phyloP scores from a whole-genome alignment of 2,888 invertebrate genomes.

The Helobdella robusta region DNA sequence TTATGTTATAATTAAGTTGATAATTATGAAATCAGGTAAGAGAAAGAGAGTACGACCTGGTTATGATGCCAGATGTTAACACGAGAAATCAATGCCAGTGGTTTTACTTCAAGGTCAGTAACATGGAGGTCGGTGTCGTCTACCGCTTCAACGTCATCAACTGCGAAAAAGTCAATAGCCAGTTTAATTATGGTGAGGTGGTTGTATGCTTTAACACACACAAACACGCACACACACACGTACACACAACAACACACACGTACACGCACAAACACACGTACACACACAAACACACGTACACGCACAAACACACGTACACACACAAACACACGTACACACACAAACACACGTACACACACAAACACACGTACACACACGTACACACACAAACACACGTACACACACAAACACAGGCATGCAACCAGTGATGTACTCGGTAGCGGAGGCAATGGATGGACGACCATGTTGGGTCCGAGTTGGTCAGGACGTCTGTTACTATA shows the following conservation, averaged over 20 bases:
- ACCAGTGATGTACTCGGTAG: constrained; percentile 74
- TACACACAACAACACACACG: no score
- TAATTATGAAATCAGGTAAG: constrained; percentile 59
- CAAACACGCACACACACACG: no score
- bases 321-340: no score
- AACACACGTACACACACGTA: no score
- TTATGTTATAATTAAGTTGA: no score
- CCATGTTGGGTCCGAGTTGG: constrained; percentile 64
- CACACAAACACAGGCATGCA: constrained; percentile 74
- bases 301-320: no score
- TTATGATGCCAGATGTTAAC: constrained; percentile 73
- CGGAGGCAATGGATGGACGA: constrained; percentile 56
- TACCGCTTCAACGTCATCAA: constrained; percentile 79
- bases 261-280: no score
- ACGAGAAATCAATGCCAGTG: constrained; percentile 68
- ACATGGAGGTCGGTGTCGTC: constrained; percentile 61
- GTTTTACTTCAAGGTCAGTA: constrained; percentile 73
- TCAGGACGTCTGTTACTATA: constrained; percentile 70
- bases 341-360: no score
- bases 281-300: no score
- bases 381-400: no score
- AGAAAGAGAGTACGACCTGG: constrained; percentile 68
- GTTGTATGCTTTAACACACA: no score
- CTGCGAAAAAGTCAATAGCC: constrained; percentile 74
- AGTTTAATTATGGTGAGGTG: constrained; percentile 75